These are phyloP conservation scores for Drosophila multiciliata DNA, from an alignment of 2,888 invertebrate genomes.

Conservation along the genomic window DNA sequence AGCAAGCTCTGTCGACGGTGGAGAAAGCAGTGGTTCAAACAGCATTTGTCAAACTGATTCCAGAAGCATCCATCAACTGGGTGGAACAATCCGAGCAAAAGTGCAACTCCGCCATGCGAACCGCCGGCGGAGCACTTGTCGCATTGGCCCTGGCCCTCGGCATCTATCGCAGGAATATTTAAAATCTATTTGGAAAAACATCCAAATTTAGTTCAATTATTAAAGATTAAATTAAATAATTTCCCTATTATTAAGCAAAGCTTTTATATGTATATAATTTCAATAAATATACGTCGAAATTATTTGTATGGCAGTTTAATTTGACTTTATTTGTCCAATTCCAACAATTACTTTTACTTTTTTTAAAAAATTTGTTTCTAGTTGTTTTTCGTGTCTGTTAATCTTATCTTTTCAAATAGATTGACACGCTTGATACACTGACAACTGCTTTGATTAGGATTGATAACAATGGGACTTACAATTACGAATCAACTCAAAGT, in stretches of 20 bases:
- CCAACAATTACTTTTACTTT: no score
- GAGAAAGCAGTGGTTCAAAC: not conserved
- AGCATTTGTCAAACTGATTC: not conserved
- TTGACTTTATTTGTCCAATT: not conserved
- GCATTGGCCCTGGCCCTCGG: conserved; percentile 19
- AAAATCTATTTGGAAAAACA: not conserved
- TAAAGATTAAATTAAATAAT: not conserved
- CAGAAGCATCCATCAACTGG: not conserved
- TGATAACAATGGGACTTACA: not conserved
- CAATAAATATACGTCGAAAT: not conserved
- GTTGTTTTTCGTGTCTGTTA: not conserved
- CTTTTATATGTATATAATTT: not conserved
- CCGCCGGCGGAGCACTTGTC: conserved; percentile 4
- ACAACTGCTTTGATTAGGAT: not conserved
- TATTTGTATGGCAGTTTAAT: not conserved
- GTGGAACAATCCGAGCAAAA: conserved; percentile 11
- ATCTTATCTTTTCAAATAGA: no score
- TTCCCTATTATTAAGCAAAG: not conserved
- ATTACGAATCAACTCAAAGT: not conserved
- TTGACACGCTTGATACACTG: no score
- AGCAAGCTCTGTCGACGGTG: not conserved
- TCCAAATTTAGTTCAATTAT: not conserved
- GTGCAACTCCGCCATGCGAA: conserved; percentile 8
- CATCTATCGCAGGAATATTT: conserved; percentile 1
- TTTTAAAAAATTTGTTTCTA: not conserved